Conservation (phyloP, 1,140 invertebrate genomes). For the Heliconius nattereri region DNA sequence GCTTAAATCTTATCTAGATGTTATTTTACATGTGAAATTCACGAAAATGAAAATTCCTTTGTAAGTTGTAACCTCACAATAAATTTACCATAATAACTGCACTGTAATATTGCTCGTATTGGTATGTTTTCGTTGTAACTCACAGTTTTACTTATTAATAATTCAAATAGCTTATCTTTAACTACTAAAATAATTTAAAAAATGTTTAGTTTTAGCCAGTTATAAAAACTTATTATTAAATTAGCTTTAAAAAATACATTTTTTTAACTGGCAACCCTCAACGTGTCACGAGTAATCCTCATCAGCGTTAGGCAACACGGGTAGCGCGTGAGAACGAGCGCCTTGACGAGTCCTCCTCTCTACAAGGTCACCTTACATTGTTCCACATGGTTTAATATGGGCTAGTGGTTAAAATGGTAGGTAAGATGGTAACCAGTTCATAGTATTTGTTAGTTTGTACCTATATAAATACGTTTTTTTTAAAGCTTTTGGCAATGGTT, state of each 20-base stretch:
- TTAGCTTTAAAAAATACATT: too few relatives aligned
- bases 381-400: neutral
- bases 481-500: too few relatives aligned
- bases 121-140: too few relatives aligned
- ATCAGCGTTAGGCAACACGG: constrained; percentile 55
- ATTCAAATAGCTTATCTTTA: neutral
- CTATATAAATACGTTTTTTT: too few relatives aligned
- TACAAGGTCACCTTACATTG: constrained; percentile 43
- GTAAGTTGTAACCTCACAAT: neutral
- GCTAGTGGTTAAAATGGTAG: neutral
- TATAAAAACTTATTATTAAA: too few relatives aligned
- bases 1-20: neutral
- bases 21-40: neutral
- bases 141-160: too few relatives aligned
- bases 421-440: too few relatives aligned
- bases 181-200: neutral
- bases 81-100: too few relatives aligned
- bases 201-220: too few relatives aligned
- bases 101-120: too few relatives aligned
- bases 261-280: constrained; percentile 41
- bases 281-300: constrained; percentile 48
- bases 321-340: constrained; percentile 64
- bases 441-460: too few relatives aligned
- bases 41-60: too few relatives aligned
- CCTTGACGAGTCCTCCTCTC: constrained; percentile 50